phyloP scores from a whole-genome alignment of 2,113 vertebrate genomes.

The Potamarius usumacintae region DNA sequence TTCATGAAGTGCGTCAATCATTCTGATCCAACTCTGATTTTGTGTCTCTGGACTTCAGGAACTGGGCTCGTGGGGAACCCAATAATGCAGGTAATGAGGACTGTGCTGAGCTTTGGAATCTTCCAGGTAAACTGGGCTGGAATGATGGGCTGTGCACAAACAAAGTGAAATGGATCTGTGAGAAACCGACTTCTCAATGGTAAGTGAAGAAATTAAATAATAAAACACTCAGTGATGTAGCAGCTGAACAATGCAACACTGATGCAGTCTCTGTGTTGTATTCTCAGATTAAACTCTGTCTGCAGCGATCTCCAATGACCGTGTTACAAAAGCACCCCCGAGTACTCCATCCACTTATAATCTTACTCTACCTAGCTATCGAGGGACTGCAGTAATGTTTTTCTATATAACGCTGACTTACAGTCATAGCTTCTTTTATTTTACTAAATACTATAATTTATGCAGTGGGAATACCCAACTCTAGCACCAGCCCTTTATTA shows the following conservation, averaged over 20 bases:
- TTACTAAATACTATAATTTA: no score
- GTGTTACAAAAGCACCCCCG: background rate
- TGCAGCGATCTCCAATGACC: no score
- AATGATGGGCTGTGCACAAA: background rate
- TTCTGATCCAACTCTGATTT: background rate
- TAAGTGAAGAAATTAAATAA: background rate
- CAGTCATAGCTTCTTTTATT: no score
- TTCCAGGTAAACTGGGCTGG: background rate
- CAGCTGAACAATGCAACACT: background rate
- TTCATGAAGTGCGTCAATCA: background rate
- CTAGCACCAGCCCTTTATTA: background rate
- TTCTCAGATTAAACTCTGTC: background rate
- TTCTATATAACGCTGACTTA: no score
- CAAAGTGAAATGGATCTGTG: background rate
- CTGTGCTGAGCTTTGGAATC: conserved; percentile 4
- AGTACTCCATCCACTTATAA: background rate
- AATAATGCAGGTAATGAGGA: background rate
- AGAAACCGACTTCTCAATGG: background rate
- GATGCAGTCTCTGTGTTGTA: background rate
- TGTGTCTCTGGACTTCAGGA: background rate
- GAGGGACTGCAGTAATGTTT: background rate
- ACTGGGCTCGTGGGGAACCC: background rate
- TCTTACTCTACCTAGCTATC: background rate
- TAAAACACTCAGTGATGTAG: background rate
- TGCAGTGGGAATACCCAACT: no score